Base-by-base conservation (phyloP, 2,113 vertebrate species). In the Coryphaenoides rupestris region DNA sequence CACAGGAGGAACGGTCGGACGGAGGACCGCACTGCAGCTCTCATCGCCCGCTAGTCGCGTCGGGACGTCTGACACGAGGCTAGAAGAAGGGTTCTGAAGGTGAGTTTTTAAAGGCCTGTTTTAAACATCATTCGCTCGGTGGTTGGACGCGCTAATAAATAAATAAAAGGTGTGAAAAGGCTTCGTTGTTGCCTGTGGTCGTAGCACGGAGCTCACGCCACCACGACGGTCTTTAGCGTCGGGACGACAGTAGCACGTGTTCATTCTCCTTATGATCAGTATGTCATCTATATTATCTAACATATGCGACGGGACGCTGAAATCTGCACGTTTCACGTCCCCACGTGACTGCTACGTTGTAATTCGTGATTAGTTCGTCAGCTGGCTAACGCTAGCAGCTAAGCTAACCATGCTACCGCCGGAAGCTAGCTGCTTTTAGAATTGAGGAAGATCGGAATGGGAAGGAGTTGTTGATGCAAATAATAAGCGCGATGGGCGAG, bases 21-120 rank as follows among this genome's bases (percentile, higher is more conserved):
- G 96, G 5, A 92, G 95, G 81, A 95, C 96, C 1, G 97, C 96
- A 58, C 75, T 98, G 2, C 95, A 95, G 79, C 95, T 98, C 0
- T 96, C 96, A 1, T 94, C 95, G 0, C 92, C 95, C 0, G 94
- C 91, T 4, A 88, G 87, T 5, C 92, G 77, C 14, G 69, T 81
- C 14, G 87, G 83, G 1, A 73, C 75, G 12, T 24, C 69, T 10
- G 78, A 75, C 15, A 81, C 80, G 33, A 86, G 93, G 9, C 92
- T 94, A 10, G 94, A 95, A 15, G 84, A 82, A 21, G 86, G 92
- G 90, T 21, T 88, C 91, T 0, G 93, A 94, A 66, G 90, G 90
- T 86, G 75, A 3, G 63, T 24, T 45, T 24, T 28, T 10, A 16
- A 40, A n/a, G n/a, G n/a, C 28, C 10, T 4, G 3, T 6, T 23